Evolutionary conservation across 2,113 vertebrate genomes (phyloP), one percentile per base, ranked within the genome.

Genomic region (Camelus dromedarius): DNA sequence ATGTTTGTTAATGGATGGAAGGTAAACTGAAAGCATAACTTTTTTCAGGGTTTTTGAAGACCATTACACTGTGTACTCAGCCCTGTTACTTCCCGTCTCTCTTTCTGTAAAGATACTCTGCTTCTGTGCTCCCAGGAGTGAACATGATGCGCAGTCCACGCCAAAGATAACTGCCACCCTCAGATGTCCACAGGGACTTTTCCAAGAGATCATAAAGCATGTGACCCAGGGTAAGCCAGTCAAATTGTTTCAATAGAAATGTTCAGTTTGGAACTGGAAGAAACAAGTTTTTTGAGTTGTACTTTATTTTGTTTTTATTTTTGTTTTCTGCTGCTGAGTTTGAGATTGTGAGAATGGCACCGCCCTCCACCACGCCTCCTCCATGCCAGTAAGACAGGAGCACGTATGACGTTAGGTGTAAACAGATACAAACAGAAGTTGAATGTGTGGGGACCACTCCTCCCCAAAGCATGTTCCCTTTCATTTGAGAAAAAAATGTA

Each of bases 1-100:
- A 87, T 97, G 93, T 84, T 79, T 93, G 87, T 42, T 54, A 70
- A 56, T 56, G 35, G 28, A 75, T 69, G 66, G 85, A 69, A 85
- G 16, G 15, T 75, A 79, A 95, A 60, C 64, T 32, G 28, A 48
- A 85, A 46, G 46, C 16, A 54, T 30, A 46, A 46, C 38, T 42
- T 42, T 86, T 91, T 79, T 35, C 72, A 88, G 54, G 11, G 38
- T 76, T 89, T 94, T 16, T 58, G 54, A 66, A 82, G 26, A 20
- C 38, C 30, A 28, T 84, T 94, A 66, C 4, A 46, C 22, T 86
- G 22, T 86, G 5, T 80, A 76, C 35, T 56, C 32, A 58, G 48
- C 12, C 32, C 5, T 77, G 46, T 66, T 89, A 16, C 72, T 22
- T 46, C 26, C 2, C 1, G 0, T 70, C 18, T 58, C 15, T 89